Evolutionary conservation across 1,140 invertebrate genomes (phyloP).

Genomic region (Cotesia glomerata): DNA sequence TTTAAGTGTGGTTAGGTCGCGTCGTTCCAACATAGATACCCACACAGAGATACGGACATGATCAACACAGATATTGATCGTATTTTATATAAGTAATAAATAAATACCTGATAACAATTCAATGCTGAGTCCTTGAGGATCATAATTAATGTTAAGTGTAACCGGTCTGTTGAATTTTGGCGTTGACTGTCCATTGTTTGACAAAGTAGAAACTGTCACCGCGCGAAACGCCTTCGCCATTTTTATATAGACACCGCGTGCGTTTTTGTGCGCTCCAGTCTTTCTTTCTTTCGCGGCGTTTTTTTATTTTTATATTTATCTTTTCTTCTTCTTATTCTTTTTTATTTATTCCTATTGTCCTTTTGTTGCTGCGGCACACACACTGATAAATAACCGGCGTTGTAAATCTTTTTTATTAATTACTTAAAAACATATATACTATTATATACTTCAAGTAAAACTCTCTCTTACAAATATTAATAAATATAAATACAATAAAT

Average conservation of each 20-base stretch:
- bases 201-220: conserved; percentile 72
- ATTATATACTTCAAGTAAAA: no score
- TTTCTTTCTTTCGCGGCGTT: conserved; percentile 24
- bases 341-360: neutral
- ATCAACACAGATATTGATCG: conserved; percentile 41
- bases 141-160: conserved; percentile 74
- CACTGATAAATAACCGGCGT: neutral
- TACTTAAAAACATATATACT: no score
- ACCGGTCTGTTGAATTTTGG: conserved; percentile 74
- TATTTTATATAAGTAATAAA: conserved; percentile 18
- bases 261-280: conserved; percentile 46
- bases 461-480: no score
- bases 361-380: neutral
- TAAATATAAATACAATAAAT: conserved; percentile 2
- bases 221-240: conserved; percentile 75
- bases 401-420: no score
- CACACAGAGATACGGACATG: conserved; percentile 25
- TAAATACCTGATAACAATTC: conserved; percentile 68
- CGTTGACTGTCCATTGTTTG: conserved; percentile 70
- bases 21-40: conserved; percentile 8
- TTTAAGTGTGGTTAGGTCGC: conserved; percentile 47
- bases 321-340: no score
- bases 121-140: conserved; percentile 77
- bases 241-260: conserved; percentile 62
- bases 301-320: conserved; percentile 4